Conservation (phyloP, 2,113 vertebrate species). For the Neogobius melanostomus region DNA sequence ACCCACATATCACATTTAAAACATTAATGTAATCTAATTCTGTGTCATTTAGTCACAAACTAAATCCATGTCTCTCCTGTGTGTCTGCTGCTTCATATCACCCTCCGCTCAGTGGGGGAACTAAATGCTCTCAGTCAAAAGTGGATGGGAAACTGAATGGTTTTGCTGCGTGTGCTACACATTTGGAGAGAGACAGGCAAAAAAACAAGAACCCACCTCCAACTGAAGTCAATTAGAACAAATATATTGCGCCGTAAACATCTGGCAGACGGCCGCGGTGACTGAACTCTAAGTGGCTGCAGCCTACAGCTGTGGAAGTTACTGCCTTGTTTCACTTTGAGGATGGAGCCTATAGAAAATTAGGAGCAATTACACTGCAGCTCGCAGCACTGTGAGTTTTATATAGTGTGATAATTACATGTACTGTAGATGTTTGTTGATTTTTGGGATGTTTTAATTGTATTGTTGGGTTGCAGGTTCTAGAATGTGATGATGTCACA, state of each 20-base stretch:
- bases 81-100: no score
- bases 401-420: neutral
- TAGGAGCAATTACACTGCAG: neutral
- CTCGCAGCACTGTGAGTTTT: neutral
- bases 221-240: neutral
- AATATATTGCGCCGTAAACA: neutral
- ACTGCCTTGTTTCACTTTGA: neutral
- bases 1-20: no score
- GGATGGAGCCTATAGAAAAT: neutral
- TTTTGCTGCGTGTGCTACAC: neutral
- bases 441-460: no score
- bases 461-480: no score
- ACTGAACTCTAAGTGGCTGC: constrained; percentile 1
- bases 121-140: no score
- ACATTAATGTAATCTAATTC: no score
- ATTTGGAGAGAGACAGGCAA: neutral
- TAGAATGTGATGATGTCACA: no score
- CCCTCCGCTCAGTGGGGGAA: no score
- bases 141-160: no score
- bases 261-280: neutral
- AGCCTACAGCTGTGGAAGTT: neutral
- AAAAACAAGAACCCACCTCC: neutral
- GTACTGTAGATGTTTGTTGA: neutral
- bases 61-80: no score
- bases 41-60: no score